Evolutionary conservation across 64 coral and sea anemone species (phyloP), one percentile per base, ranked within the genome.

Genomic region (Pocillopora damicornis): DNA sequence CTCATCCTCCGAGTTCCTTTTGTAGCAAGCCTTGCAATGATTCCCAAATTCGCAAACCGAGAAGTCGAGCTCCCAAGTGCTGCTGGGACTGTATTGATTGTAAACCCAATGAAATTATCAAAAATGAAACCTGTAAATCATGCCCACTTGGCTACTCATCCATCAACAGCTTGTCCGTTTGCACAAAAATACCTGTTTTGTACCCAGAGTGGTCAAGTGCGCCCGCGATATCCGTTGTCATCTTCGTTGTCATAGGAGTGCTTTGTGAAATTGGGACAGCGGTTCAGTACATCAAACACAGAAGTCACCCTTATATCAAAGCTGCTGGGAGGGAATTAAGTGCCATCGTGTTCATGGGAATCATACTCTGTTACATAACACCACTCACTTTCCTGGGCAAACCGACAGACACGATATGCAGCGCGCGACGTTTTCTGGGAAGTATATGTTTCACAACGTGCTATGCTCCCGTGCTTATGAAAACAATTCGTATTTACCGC

Each of bases 1-100:
- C 15, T 2, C 79, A 9, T 15, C 64, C 90, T 9, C 97, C 97
- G 13, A 59, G 73, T 36, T 93, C 97, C 30, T 79, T 76, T 38
- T 99, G 97, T 78, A 99, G 97, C 75, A 79, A 71, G 37, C 37
- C 78, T 0, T 99, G 97, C 14, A 63, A 38, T 16, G 45, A 57
- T 26, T 86, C 88, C 37, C 61, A 95, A 76, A 91, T 93, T n/a
- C 82, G 61, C 65, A 35, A 89, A 11, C 59, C 22, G 17, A 11
- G 18, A 37, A 36, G 59, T 77, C 60, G 76, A 90, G 35, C 86
- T 90, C 45, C 87, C 74, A 37, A 86, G 1, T 99, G 97, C 61
- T 99, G 97, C 51, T 99, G 97, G 97, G 73, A 73, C 15, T 99
- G 97, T 59, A 74, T 87, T 59, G 72, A 82, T 18, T 99, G 97